Evolutionary conservation across 2,888 invertebrate species (phyloP).

Genomic region (Acanthosoma haemorrhoidale): DNA sequence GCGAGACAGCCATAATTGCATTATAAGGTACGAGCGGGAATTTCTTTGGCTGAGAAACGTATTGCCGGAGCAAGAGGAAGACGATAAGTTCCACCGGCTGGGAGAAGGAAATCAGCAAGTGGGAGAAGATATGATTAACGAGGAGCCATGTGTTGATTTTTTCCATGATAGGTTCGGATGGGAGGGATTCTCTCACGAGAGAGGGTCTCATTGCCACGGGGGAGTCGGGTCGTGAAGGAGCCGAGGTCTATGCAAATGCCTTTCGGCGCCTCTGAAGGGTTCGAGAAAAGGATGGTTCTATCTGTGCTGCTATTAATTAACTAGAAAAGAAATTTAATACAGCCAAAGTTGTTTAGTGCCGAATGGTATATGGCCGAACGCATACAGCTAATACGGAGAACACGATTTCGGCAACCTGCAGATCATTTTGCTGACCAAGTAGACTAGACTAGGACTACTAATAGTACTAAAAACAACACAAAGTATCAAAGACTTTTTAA

Average conservation of each 20-base stretch:
- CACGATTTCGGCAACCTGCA: neutral
- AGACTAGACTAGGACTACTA: too few relatives aligned
- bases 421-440: neutral
- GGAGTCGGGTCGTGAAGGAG: constrained; percentile 1
- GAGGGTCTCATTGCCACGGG: neutral
- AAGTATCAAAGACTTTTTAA: too few relatives aligned
- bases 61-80: too few relatives aligned
- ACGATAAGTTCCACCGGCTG: too few relatives aligned
- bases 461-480: too few relatives aligned
- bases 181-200: constrained; percentile 1
- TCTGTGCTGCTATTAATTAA: neutral
- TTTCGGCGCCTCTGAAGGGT: neutral
- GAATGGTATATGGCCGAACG: too few relatives aligned
- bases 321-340: neutral
- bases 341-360: too few relatives aligned
- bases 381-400: neutral
- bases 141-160: constrained; percentile 10
- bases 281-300: neutral
- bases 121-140: constrained; percentile 7
- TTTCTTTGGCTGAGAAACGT: too few relatives aligned
- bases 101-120: too few relatives aligned
- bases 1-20: too few relatives aligned
- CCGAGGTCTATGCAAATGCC: neutral
- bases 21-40: too few relatives aligned
- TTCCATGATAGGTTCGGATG: neutral